A percentile compares a stretch with the other conserved stretches of the same genome.
Conservation (phyloP, 2,797 vertebrate species). For the Hafferia zeledoni region DNA sequence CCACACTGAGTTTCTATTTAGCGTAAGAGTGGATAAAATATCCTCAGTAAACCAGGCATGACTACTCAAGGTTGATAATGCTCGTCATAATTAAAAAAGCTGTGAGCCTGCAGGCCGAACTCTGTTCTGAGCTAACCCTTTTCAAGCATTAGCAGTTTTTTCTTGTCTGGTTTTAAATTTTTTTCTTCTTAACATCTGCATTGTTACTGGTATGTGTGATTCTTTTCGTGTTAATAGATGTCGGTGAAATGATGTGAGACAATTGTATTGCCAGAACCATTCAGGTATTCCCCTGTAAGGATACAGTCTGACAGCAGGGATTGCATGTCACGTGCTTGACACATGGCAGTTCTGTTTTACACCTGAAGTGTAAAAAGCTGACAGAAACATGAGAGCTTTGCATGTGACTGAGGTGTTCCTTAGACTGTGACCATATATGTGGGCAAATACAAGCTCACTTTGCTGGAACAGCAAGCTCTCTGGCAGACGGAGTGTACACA, state of each 20-base stretch:
- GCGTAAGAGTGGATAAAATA: not conserved
- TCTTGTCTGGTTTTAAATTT: not conserved
- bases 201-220: not conserved
- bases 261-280: not conserved
- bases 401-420: not conserved
- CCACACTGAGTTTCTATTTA: not conserved
- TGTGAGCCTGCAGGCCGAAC: not conserved
- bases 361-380: not conserved
- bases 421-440: not conserved
- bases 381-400: not conserved
- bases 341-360: not conserved
- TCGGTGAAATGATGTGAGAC: not conserved
- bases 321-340: fast-evolving
- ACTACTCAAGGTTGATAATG: not conserved
- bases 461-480: not conserved
- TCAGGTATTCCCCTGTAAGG: not conserved
- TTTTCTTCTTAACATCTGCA: not conserved
- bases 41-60: not conserved
- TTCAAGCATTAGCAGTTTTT: not conserved
- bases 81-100: not conserved
- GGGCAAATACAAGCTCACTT: not conserved
- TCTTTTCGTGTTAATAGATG: not conserved
- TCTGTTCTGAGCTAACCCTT: not conserved
- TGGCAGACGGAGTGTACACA: not conserved
- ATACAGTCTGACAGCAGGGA: not conserved